Base-by-base conservation (phyloP, 2,888 invertebrate genomes). In the Petrolisthes manimaculis region DNA sequence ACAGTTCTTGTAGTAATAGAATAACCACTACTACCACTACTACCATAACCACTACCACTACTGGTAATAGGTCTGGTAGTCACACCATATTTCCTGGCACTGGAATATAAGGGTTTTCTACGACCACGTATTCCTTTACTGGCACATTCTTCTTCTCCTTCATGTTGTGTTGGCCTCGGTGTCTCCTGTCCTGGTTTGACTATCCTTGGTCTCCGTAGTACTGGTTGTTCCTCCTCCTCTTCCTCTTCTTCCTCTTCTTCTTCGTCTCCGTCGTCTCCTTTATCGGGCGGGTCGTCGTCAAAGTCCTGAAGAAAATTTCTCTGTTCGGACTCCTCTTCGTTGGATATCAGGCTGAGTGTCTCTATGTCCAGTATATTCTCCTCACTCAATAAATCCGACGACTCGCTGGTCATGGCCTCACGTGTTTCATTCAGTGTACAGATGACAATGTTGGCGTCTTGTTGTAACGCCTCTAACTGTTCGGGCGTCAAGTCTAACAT, bases 321-420 rank as follows among this genome's bases (percentile, higher is more conserved):
- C 86, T 79, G 55, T 56, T 89, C 89, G 18, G 86, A 81, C 12
- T 91, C 91, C 69, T 87, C 88, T 86, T 90, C 91, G 92, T 95
- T 95, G 84, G 96, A 95, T 1, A 96, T 95, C 75, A 95, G 92
- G 92, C 96, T 96, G 91, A 96, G 92, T 0, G 95, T 95, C 92
- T 95, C 95, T 91, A 95, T 94, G 91, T 95, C 95, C 53, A 94
- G 91, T 86, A 94, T 92, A 85, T 95, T 94, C 87, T 94, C 94
- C 69, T 94, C 94, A 71, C 93, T 93, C n/a, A 93, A 92, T 56
- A 92, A 92, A 90, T 93, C 92, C 21, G 92, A 91, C 8, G 91
- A 91, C 69, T 92, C 92, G 81, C 92, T 92, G 24, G 91, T 91
- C 80, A 91, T 91, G 9, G 91, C 91, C 79, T 92, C 92, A 75